These are phyloP conservation scores for Coleophora flavipennella DNA, from an alignment of 2,888 invertebrate species.

Conservation along the genomic window DNA sequence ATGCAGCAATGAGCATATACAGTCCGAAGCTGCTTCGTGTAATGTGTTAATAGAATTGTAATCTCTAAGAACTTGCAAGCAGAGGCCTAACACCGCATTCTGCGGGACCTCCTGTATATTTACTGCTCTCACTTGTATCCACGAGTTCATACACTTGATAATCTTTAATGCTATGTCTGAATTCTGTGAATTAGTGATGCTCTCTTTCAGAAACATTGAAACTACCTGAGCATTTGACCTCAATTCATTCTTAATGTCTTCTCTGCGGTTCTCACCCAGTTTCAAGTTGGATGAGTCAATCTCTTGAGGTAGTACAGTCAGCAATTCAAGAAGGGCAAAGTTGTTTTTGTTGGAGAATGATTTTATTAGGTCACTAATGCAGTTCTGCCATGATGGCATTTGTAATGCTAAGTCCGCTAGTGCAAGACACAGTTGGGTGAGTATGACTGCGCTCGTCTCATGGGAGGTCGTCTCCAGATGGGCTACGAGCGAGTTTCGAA, in stretches of 20 bases:
- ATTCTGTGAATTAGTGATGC: conserved; percentile 78
- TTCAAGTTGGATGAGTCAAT: conserved; percentile 84
- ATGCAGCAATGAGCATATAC: conserved; percentile 88
- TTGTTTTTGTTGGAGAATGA: conserved; percentile 80
- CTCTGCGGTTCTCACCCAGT: conserved; percentile 92
- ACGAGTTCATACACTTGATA: conserved; percentile 90
- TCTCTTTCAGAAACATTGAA: conserved; percentile 84
- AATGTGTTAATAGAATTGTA: conserved; percentile 75
- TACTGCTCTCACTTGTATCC: conserved; percentile 89
- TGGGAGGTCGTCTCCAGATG: conserved; percentile 88
- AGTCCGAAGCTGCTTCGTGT: conserved; percentile 93
- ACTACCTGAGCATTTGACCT: conserved; percentile 83
- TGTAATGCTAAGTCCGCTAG: conserved; percentile 94
- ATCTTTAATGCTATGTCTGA: conserved; percentile 80
- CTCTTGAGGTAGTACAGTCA: conserved; percentile 97
- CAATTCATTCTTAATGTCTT: conserved; percentile 87
- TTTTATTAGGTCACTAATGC: conserved; percentile 87
- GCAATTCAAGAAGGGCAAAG: conserved; percentile 90
- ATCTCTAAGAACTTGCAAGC: conserved; percentile 79
- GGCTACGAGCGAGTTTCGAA: conserved; percentile 91
- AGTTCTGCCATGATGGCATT: conserved; percentile 94
- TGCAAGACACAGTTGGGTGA: conserved; percentile 93
- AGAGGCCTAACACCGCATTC: conserved; percentile 80
- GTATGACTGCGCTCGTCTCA: conserved; percentile 86
- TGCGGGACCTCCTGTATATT: conserved; percentile 81